These are phyloP conservation scores for Zeus faber DNA, from an alignment of 2,113 vertebrate species.

Conservation along the genomic window DNA sequence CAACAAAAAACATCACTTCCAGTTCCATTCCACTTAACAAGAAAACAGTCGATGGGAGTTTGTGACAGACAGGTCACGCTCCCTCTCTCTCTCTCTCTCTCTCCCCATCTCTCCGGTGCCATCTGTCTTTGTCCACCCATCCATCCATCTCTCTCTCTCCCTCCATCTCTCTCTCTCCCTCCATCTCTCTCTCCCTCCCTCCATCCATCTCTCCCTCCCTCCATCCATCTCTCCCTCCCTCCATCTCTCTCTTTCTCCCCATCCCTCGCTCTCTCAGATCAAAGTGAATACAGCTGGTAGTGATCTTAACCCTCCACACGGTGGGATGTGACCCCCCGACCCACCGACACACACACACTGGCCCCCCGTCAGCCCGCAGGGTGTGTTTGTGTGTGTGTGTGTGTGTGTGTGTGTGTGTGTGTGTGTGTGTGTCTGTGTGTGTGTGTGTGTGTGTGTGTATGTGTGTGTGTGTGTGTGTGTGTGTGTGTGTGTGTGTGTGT, in stretches of 20 bases:
- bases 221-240: slow-evolving; percentile 1
- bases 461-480: not conserved
- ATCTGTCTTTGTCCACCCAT: too few species aligned
- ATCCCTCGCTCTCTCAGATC: slow-evolving; percentile 55
- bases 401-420: slow-evolving; percentile 4
- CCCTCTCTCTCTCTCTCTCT: too few species aligned
- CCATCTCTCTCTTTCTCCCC: slow-evolving; percentile 5
- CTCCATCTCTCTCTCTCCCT: too few species aligned
- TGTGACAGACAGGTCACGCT: too few species aligned
- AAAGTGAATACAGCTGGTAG: slow-evolving; percentile 73
- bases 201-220: slow-evolving; percentile 8
- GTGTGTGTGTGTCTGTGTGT: not conserved
- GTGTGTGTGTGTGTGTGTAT: slow-evolving; percentile 5
- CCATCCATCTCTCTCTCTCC: too few species aligned
- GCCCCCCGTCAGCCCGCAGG: too few species aligned
- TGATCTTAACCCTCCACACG: slow-evolving; percentile 65
- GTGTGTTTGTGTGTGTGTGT: slow-evolving; percentile 24
- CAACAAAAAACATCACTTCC: too few species aligned
- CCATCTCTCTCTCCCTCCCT: too few species aligned
- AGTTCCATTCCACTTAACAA: too few species aligned
- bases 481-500: slow-evolving; percentile 27
- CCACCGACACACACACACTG: slow-evolving; percentile 39
- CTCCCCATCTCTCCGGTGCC: too few species aligned
- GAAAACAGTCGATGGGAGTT: too few species aligned
- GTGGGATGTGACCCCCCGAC: slow-evolving; percentile 49